A percentile compares a stretch with the other conserved stretches of the same genome.
These are phyloP conservation scores for Poeciliopsis turneri DNA, from an alignment of 2,797 vertebrate species.

Conservation along the genomic window DNA sequence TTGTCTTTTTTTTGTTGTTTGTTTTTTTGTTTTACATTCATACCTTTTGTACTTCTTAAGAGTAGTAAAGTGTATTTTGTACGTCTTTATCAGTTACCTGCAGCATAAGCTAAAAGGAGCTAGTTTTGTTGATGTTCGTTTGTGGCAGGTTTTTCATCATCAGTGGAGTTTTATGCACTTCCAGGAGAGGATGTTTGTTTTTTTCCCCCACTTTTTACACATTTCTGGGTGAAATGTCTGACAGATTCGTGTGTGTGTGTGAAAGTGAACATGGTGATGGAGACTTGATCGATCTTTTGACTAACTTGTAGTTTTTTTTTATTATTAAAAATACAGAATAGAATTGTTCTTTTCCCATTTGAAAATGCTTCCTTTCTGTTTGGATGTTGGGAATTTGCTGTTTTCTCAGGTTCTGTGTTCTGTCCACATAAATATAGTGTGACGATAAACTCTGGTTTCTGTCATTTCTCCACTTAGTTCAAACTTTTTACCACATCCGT, in stretches of 20 bases:
- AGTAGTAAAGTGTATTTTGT: constrained; percentile 68
- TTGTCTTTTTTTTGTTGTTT: constrained; percentile 51
- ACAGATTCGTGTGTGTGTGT: constrained; percentile 18
- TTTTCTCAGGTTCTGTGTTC: constrained; percentile 78
- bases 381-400: constrained; percentile 47
- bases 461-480: constrained; percentile 16
- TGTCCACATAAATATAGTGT: constrained; percentile 63
- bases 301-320: constrained; percentile 29
- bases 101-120: constrained; percentile 77
- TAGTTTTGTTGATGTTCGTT: constrained; percentile 57
- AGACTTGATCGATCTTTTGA: constrained; percentile 39
- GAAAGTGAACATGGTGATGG: constrained; percentile 16
- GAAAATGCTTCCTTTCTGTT: constrained; percentile 39
- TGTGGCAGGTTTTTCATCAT: constrained; percentile 57
- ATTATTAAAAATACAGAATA: constrained; percentile 40
- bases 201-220: constrained; percentile 12
- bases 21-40: constrained; percentile 64
- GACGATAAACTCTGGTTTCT: constrained; percentile 32
- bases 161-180: constrained; percentile 75
- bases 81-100: constrained; percentile 57
- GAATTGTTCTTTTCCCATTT: constrained; percentile 31
- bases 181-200: constrained; percentile 58
- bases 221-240: constrained; percentile 46
- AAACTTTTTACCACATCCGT: no score
- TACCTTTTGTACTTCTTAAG: constrained; percentile 65